phyloP scores from a whole-genome alignment of 2,797 vertebrate species.

The Phalloptychus januarius region DNA sequence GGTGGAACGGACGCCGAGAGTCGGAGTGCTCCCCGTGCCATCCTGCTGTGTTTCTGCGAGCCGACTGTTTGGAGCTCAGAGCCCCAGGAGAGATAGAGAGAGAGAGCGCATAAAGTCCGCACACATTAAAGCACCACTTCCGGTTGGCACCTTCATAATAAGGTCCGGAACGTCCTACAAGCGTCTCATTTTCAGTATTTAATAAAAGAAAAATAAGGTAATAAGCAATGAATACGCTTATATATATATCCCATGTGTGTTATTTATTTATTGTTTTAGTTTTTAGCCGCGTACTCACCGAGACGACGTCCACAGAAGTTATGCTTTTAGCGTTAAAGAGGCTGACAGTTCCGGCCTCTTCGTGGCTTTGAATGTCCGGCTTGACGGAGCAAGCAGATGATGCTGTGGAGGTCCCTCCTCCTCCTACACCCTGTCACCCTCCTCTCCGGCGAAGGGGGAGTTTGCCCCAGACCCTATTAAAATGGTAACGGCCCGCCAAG shows the following conservation, averaged over 20 bases:
- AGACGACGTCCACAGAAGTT: rapidly evolving
- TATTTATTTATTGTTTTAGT: neutral
- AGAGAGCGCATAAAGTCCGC: conserved; percentile 9
- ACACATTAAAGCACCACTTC: neutral
- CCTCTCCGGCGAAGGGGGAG: conserved; percentile 26
- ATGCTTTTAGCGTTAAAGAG: conserved; percentile 48
- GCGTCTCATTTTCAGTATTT: no score
- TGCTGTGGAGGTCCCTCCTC: conserved; percentile 26
- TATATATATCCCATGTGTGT: neutral
- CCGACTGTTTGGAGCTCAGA: conserved; percentile 59
- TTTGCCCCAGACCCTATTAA: conserved; percentile 39
- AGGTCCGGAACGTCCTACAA: neutral
- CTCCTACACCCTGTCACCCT: conserved; percentile 16
- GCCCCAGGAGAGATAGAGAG: neutral
- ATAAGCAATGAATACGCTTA: rapidly evolving
- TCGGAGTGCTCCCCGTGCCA: conserved; percentile 67
- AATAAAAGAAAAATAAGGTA: neutral
- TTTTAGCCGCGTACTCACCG: conserved; percentile 10
- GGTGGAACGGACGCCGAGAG: conserved; percentile 61
- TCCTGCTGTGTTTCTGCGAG: conserved; percentile 69
- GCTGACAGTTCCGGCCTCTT: conserved; percentile 15
- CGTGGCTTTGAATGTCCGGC: neutral
- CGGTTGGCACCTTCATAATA: conserved; percentile 51
- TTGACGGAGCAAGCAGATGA: conserved; percentile 32
- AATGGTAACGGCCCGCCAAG: conserved; percentile 48